Conservation (phyloP, 1,140 invertebrate genomes). For the Alviniconcha marisindica region DNA sequence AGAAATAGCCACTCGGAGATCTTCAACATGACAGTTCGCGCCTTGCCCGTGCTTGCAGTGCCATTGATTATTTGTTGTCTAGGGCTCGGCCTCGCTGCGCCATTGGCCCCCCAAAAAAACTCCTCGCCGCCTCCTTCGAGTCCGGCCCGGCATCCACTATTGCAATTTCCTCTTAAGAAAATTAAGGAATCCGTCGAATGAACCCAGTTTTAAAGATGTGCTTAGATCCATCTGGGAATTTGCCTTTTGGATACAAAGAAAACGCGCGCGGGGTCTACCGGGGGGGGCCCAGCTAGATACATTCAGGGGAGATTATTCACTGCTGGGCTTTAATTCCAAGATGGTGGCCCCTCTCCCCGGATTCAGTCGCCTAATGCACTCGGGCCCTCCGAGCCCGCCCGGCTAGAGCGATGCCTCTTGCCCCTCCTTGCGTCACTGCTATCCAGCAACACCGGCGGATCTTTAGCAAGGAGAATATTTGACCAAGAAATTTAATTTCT, state of each 20-base stretch:
- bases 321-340: constrained; percentile 40
- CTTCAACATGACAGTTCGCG: constrained; percentile 37
- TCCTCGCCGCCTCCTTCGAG: constrained; percentile 27
- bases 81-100: constrained; percentile 18
- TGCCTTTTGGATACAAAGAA: constrained; percentile 38
- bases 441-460: constrained; percentile 32
- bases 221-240: constrained; percentile 38
- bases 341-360: constrained; percentile 28
- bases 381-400: not conserved
- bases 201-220: constrained; percentile 36
- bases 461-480: constrained; percentile 49
- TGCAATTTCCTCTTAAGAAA: constrained; percentile 47
- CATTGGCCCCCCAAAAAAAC: constrained; percentile 12
- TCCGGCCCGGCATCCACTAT: constrained; percentile 15
- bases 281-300: constrained; percentile 33
- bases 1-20: constrained; percentile 32
- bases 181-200: constrained; percentile 38
- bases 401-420: not conserved
- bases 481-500: constrained; percentile 53
- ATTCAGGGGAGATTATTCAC: constrained; percentile 38
- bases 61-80: constrained; percentile 37
- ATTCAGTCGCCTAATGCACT: constrained; percentile 22
- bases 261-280: constrained; percentile 22
- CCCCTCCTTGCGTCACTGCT: constrained; percentile 20
- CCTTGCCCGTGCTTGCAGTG: constrained; percentile 31